phyloP scores from a whole-genome alignment of 2,797 vertebrate genomes.

The Thaleichthys pacificus region DNA sequence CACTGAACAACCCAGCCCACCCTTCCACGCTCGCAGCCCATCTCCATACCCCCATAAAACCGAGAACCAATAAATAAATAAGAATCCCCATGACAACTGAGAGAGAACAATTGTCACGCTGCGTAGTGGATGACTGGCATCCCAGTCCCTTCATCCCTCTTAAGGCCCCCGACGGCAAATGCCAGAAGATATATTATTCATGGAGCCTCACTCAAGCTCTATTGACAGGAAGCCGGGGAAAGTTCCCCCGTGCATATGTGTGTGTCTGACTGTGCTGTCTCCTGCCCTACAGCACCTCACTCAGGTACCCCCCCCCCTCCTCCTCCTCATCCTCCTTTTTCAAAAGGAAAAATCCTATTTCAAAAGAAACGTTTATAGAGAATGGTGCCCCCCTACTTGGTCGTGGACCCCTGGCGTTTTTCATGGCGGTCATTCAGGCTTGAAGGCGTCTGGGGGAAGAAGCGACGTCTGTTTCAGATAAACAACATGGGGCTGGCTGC shows the following conservation, averaged over 20 bases:
- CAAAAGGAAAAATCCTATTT: conserved; percentile 20
- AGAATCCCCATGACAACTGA: conserved; percentile 50
- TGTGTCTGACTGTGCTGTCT: conserved; percentile 17
- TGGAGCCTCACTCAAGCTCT: conserved; percentile 41
- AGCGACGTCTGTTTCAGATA: conserved; percentile 22
- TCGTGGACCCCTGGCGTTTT: conserved; percentile 21
- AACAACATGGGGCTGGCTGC: conserved; percentile 30
- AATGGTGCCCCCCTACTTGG: conserved; percentile 23
- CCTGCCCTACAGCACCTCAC: conserved; percentile 10
- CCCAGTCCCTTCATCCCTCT: conserved; percentile 39
- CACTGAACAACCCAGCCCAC: conserved; percentile 8
- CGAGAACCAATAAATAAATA: conserved; percentile 48
- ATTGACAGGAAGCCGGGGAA: conserved; percentile 41
- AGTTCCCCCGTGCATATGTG: conserved; percentile 23
- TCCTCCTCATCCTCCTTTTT: conserved; percentile 1
- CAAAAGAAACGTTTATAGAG: conserved; percentile 26
- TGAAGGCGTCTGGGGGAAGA: conserved; percentile 14
- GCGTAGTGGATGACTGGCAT: conserved; percentile 48
- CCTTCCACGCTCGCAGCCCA: conserved; percentile 9
- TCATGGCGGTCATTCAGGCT: conserved; percentile 18
- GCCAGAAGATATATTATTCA: conserved; percentile 58
- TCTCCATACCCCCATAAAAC: conserved; percentile 27
- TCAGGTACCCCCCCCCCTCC: conserved; percentile 9
- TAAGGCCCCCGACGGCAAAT: conserved; percentile 49
- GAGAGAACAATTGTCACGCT: conserved; percentile 45